Conservation (phyloP, 2,797 vertebrate species). For the Bradypodion pumilum region DNA sequence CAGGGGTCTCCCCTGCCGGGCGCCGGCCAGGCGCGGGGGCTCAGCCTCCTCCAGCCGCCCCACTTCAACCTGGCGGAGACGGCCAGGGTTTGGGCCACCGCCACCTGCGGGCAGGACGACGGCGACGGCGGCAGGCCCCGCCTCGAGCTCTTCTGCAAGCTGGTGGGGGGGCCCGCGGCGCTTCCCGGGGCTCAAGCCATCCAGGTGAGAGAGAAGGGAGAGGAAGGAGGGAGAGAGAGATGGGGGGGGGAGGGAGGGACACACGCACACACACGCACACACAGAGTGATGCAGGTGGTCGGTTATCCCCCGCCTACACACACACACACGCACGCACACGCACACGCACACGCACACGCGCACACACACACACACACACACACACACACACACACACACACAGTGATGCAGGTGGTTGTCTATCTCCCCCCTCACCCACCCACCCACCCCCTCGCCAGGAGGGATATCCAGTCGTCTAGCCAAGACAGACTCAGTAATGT, state of each 20-base stretch:
- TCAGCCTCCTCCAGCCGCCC: conserved; percentile 86
- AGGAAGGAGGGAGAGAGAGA: not conserved
- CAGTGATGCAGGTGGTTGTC: too few species aligned
- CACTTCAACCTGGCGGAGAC: conserved; percentile 89
- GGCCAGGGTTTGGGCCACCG: conserved; percentile 82
- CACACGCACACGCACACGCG: too few species aligned
- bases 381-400: too few species aligned
- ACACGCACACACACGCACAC: too few species aligned
- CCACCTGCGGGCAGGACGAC: conserved; percentile 89
- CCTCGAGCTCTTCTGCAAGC: conserved; percentile 88
- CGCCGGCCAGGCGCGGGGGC: conserved; percentile 45
- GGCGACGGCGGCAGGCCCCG: conserved; percentile 57
- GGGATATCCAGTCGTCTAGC: too few species aligned
- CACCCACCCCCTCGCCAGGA: too few species aligned
- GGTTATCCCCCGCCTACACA: too few species aligned
- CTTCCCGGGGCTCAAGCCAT: conserved; percentile 80
- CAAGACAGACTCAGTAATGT: too few species aligned
- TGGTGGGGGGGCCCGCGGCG: conserved; percentile 86
- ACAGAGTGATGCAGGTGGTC: too few species aligned
- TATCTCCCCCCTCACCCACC: too few species aligned
- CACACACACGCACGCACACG: too few species aligned
- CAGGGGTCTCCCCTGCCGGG: not conserved
- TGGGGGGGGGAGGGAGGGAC: rapidly evolving
- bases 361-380: too few species aligned
- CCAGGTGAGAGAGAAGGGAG: conserved; percentile 77